These are phyloP conservation scores for Sebastes minor DNA, from an alignment of 2,797 vertebrate genomes.

Conservation along the genomic window DNA sequence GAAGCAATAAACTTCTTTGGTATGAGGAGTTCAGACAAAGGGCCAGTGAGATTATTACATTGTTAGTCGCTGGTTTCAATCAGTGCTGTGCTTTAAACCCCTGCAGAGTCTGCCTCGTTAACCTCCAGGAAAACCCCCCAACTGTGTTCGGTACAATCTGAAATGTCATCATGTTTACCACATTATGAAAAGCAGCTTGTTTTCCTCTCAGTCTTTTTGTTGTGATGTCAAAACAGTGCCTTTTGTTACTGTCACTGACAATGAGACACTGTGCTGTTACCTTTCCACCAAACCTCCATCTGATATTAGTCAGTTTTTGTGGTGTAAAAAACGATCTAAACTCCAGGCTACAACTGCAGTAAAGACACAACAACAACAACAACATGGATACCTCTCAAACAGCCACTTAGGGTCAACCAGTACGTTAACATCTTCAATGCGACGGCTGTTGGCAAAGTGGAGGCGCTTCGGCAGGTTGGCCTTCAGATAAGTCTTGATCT, in stretches of 20 bases:
- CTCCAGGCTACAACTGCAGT: background rate
- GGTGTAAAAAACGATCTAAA: background rate
- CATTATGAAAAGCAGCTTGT: background rate
- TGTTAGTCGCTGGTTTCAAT: background rate
- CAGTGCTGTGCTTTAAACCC: background rate
- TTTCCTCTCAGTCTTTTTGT: background rate
- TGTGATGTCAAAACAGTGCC: background rate
- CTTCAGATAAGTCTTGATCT: constrained; percentile 81
- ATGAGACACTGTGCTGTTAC: background rate
- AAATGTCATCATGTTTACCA: background rate
- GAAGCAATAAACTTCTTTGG: background rate
- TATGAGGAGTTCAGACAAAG: background rate
- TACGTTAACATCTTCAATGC: constrained; percentile 81
- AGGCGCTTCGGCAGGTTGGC: constrained; percentile 81
- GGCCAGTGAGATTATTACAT: background rate
- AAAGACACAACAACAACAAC: background rate
- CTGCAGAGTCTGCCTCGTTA: background rate
- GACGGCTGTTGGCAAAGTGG: constrained; percentile 81
- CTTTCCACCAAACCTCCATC: background rate
- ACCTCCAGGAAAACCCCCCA: background rate
- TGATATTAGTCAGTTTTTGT: background rate
- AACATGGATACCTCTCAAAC: constrained; percentile 76
- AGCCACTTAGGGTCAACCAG: constrained; percentile 79
- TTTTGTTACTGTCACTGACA: background rate
- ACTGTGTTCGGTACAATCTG: background rate